Evolutionary conservation across 2,888 invertebrate species (phyloP).

Genomic region (Ctena decussata): DNA sequence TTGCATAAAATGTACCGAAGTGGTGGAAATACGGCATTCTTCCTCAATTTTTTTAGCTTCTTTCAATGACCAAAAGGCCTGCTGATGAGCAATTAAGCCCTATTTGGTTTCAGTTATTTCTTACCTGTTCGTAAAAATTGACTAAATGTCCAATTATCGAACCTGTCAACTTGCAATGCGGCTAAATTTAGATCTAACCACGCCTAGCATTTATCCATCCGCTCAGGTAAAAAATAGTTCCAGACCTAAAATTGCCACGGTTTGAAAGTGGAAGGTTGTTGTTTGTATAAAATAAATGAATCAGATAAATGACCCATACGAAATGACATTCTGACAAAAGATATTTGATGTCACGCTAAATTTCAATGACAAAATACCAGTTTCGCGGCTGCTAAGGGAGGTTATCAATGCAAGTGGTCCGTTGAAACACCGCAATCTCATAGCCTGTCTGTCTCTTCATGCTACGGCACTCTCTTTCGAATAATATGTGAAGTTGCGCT

Average conservation of each 20-base stretch:
- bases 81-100: too few species aligned
- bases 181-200: constrained; percentile 32
- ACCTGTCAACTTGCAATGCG: constrained; percentile 7
- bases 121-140: neutral
- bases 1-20: too few species aligned
- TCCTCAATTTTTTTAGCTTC: too few species aligned
- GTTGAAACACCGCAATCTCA: too few species aligned
- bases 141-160: constrained; percentile 15
- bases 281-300: neutral
- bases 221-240: constrained; percentile 33
- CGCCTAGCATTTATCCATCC: constrained; percentile 20
- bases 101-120: neutral
- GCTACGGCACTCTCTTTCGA: too few species aligned
- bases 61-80: too few species aligned
- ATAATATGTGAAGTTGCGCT: too few species aligned
- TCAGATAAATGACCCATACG: neutral
- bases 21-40: too few species aligned
- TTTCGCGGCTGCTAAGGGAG: neutral
- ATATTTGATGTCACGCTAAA: too few species aligned
- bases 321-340: too few species aligned
- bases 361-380: neutral
- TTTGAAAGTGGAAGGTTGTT: too few species aligned
- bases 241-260: neutral
- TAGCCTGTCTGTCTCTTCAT: too few species aligned
- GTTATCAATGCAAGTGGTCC: neutral